Evolutionary conservation across 2,797 vertebrate species (phyloP).

Genomic region (Amblyopsis hoosieri): DNA sequence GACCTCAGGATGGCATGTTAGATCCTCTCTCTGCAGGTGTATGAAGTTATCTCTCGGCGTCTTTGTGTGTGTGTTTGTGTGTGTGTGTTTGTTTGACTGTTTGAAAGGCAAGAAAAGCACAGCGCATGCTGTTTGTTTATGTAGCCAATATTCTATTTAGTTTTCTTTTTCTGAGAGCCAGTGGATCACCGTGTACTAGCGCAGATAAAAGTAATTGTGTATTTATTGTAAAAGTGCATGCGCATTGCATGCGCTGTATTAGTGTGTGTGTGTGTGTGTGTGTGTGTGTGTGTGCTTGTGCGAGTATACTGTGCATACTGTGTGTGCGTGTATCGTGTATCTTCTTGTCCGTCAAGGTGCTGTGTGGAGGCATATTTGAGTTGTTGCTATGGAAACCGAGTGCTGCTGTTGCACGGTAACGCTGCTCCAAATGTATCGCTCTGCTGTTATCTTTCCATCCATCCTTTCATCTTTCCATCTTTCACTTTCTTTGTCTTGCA

Average conservation of each 20-base stretch:
- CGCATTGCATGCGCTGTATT: conserved; percentile 21
- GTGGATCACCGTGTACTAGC: conserved; percentile 13
- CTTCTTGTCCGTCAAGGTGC: conserved; percentile 63
- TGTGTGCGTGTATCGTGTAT: conserved; percentile 42
- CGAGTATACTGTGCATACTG: not conserved
- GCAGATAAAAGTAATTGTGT: conserved; percentile 50
- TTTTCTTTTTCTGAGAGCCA: conserved; percentile 11
- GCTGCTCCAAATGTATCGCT: conserved; percentile 55
- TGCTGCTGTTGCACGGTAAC: conserved; percentile 67
- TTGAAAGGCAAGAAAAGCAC: too few species aligned
- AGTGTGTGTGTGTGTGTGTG: conserved; percentile 7
- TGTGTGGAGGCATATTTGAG: conserved; percentile 76
- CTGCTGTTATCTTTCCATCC: conserved; percentile 29
- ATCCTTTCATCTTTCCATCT: conserved; percentile 23
- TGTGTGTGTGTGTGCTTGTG: conserved; percentile 10
- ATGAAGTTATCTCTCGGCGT: conserved; percentile 1
- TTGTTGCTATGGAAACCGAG: conserved; percentile 83
- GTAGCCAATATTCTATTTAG: conserved; percentile 39
- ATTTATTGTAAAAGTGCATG: conserved; percentile 38
- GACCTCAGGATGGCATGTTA: not conserved
- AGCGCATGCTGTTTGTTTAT: conserved; percentile 30
- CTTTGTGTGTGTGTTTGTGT: conserved; percentile 13
- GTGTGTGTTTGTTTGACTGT: conserved; percentile 12
- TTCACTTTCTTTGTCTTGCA: conserved; percentile 28
- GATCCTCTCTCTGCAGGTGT: too few species aligned